Percentiles rank a stretch among this genome's conserved stretches.
These are phyloP conservation scores for Lasioglossum zephyrum DNA, from an alignment of 2,888 invertebrate species.

Conservation along the genomic window DNA sequence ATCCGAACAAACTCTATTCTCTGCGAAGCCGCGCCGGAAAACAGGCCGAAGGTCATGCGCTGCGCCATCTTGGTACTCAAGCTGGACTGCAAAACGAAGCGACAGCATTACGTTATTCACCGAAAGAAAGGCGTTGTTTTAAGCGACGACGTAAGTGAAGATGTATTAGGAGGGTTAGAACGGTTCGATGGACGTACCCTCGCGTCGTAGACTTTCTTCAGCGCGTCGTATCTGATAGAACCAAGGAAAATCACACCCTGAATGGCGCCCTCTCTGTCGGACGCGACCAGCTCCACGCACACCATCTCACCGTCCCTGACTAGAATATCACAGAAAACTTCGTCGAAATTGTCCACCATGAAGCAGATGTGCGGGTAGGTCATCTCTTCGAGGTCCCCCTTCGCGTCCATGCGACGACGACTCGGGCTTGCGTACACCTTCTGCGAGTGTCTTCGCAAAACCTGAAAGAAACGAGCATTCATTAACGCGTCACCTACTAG, in stretches of 20 bases:
- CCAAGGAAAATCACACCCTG: slow-evolving; percentile 98
- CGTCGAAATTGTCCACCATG: slow-evolving; percentile 99
- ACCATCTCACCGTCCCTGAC: slow-evolving; percentile 99
- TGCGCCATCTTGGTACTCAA: slow-evolving; percentile 97
- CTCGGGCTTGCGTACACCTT: slow-evolving; percentile 99
- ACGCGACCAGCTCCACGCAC: slow-evolving; percentile 98
- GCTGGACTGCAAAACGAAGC: slow-evolving; percentile 89
- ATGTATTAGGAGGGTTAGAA: background rate
- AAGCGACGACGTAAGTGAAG: background rate
- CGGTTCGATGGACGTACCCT: slow-evolving; percentile 88
- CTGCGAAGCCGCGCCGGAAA: slow-evolving; percentile 90
- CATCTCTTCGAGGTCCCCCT: slow-evolving; percentile 99
- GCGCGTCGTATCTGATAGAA: slow-evolving; percentile 98
- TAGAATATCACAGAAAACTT: slow-evolving; percentile 98
- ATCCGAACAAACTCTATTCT: slow-evolving; percentile 99
- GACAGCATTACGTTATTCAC: background rate
- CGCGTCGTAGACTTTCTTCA: slow-evolving; percentile 98
- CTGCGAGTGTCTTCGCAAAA: slow-evolving; percentile 84
- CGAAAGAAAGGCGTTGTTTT: background rate
- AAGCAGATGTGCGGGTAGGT: slow-evolving; percentile 99
- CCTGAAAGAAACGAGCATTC: slow-evolving; percentile 67
- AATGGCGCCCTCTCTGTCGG: slow-evolving; percentile 93
- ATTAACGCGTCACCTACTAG: background rate
- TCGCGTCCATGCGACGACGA: slow-evolving; percentile 98
- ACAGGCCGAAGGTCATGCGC: slow-evolving; percentile 96